Evolutionary conservation across 1,140 invertebrate species (phyloP).

Genomic region (Drosophila nannoptera): DNA sequence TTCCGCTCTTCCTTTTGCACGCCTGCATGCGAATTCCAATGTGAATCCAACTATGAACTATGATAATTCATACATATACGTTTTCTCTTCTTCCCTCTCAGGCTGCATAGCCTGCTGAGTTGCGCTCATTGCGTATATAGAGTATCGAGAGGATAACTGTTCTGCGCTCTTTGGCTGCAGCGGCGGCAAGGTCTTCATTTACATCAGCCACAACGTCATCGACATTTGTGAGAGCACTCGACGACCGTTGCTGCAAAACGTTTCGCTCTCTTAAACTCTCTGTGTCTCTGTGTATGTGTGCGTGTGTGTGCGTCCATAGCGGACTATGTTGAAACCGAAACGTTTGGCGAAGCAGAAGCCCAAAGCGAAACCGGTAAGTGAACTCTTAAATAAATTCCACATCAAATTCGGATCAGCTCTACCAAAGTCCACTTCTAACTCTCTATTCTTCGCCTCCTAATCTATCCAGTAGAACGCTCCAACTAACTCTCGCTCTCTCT

Average conservation of each 20-base stretch:
- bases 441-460: slow-evolving; percentile 10
- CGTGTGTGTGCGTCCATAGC: slow-evolving; percentile 66
- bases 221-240: slow-evolving; percentile 4
- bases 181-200: slow-evolving; percentile 2
- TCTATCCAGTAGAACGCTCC: slow-evolving; percentile 6
- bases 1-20: slow-evolving; percentile 12
- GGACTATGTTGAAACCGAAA: slow-evolving; percentile 79
- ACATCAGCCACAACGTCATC: slow-evolving; percentile 13
- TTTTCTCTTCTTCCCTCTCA: slow-evolving; percentile 8
- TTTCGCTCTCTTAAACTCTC: slow-evolving; percentile 24
- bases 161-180: slow-evolving; percentile 3
- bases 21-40: slow-evolving; percentile 19
- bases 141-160: slow-evolving; percentile 22
- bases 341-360: slow-evolving; percentile 78
- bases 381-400: slow-evolving; percentile 17
- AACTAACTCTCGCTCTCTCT: slow-evolving; percentile 2
- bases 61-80: slow-evolving; percentile 19
- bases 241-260: slow-evolving; percentile 1
- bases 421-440: slow-evolving; percentile 3
- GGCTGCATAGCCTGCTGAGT: slow-evolving; percentile 17
- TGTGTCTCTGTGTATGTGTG: slow-evolving; percentile 58
- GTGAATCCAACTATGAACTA: neutral
- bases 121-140: slow-evolving; percentile 27
- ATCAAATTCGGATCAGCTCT: slow-evolving; percentile 1
- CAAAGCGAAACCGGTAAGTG: slow-evolving; percentile 79